Evolutionary conservation across 2,113 vertebrate species (phyloP), one percentile per base, ranked within the genome.

Genomic region (Hydrolagus affinis): DNA sequence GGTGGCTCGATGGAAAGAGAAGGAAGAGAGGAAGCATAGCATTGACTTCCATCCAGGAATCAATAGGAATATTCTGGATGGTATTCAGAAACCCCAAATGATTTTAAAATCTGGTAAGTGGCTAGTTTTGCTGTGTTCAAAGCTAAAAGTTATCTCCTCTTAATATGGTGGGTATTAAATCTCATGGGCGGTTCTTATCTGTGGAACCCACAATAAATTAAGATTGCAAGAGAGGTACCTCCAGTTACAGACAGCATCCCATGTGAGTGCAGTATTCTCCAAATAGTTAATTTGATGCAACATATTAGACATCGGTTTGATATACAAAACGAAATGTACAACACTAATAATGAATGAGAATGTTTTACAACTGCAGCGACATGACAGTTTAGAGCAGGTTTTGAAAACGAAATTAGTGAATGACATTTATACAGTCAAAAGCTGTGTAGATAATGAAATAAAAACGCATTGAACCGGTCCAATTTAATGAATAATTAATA

Each of bases 291-390:
- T 12, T n/a, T 59, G 8, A 21, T 44, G 44, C 44, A 44, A 44
- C 44, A 44, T 44, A 44, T 44, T 44, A 23, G 25, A 77, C 23
- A 77, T 77, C 2, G 10, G 30, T 25, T 59, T 25, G 56, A 60
- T 59, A 30, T 11, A 60, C 14, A 59, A 77, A 59, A 60, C 10
- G 44, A 56, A 19, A 23, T 21, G 75, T 60, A 11, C 57, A 59
- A 77, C 57, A 57, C 21, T 77, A 77, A 77, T 60, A 10, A 76
- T 76, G 57, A 10, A 76, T 76, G 57, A 77, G 56, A 19, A 77
- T 77, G n/a, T 77, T 25, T 23, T 23, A 77, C 23, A 28, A 12
- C 30, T 72, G 23, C 11, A 60, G 25, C 11, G 23, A 11, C 72
- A 32, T 19, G 30, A 32, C 30, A 32, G 30, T 74, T 77, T 60